Evolutionary conservation across 2,113 vertebrate genomes (phyloP).

Genomic region (Lethenteron reissneri): DNA sequence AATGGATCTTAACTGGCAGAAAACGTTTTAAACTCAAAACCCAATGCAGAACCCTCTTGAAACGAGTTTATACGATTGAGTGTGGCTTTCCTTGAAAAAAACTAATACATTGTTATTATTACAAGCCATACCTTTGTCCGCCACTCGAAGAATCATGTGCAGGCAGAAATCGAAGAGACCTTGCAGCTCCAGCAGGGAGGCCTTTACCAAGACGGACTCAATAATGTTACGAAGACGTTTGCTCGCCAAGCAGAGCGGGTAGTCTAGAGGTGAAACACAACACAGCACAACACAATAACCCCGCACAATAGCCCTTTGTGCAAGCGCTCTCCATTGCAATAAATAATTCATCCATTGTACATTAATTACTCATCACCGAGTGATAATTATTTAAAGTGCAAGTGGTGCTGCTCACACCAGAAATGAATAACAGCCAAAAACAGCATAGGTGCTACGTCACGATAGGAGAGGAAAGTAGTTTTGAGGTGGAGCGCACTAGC

Average conservation of each 20-base stretch:
- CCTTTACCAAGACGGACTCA: slow-evolving; percentile 32
- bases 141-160: slow-evolving; percentile 61
- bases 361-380: background rate
- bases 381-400: background rate
- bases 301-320: background rate
- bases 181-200: slow-evolving; percentile 24
- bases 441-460: too few relatives aligned
- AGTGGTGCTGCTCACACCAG: too few relatives aligned
- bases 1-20: too few relatives aligned
- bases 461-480: too few relatives aligned
- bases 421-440: too few relatives aligned
- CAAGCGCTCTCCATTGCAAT: background rate
- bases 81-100: background rate
- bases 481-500: too few relatives aligned
- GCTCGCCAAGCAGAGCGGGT: slow-evolving; percentile 57
- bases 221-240: slow-evolving; percentile 48
- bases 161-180: slow-evolving; percentile 77
- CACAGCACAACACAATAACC: fast-evolving
- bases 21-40: background rate
- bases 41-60: background rate
- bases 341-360: background rate
- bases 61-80: background rate
- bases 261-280: slow-evolving; percentile 33
- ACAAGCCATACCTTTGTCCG: slow-evolving; percentile 38
- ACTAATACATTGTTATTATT: background rate